Base-by-base conservation (phyloP, 2,888 invertebrate species). In the Polyommatus iphigenia region DNA sequence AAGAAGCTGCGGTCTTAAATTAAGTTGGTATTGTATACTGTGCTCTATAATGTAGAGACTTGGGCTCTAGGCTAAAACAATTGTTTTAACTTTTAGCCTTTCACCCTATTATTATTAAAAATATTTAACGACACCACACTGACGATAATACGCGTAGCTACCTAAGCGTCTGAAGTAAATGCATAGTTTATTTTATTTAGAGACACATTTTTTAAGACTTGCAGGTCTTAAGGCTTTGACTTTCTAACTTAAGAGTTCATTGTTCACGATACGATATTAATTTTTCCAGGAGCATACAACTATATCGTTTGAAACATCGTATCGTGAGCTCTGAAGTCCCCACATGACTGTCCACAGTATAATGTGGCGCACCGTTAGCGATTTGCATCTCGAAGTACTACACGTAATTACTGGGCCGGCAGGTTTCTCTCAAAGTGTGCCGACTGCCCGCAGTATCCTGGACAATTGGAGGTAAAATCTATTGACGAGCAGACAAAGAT, bases 381-480 rank as follows among this genome's bases (percentile, higher is more conserved):
- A 67, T 67, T 67, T 67, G 67, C 67, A 67, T 67, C 29, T 67
- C 29, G 29, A 13, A 18, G 67, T 29, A 24, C 62, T 10, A 3
- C 24, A 29, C 29, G 67, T 67, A 67, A 67, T 67, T 67, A 29
- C 67, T 67, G 15, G 15, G 29, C 29, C 29, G 29, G 67, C 67
- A 67, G 29, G 67, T 67, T 67, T 67, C 67, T 67, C 67, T 67
- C 29, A 29, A 67, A 67, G 67, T 67, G 67, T 67, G 67, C 67
- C 67, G 29, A 54, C 54, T 54, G 54, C 54, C 29, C 62, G 13
- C 10, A 29, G 67, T 67, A 67, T 67, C 67, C 67, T 67, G 67
- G 67, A 67, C 67, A 67, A 62, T 24, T n/a, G 46, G 46, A 46
- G 59, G n/a, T 59, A 20, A 8, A 59, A 18, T 59, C 59, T 59